A percentile compares a stretch with the other conserved stretches of the same genome.
Evolutionary conservation across 2,888 invertebrate species (phyloP).

Genomic region (Epirrhoe alternata): DNA sequence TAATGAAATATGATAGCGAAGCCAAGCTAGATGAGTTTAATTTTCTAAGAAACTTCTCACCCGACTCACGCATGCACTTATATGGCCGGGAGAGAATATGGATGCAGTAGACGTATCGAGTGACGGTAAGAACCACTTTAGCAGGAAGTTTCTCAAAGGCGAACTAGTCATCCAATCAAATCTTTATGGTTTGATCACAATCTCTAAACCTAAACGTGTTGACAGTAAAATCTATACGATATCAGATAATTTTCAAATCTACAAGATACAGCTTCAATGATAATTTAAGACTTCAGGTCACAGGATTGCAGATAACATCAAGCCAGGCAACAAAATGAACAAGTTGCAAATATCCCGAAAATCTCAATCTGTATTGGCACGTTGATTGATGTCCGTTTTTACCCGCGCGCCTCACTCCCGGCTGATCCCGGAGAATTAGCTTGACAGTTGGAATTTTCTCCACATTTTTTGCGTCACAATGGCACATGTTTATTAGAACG

Average conservation of each 20-base stretch:
- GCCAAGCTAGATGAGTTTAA: conserved; percentile 16
- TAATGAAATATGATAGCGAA: conserved; percentile 18
- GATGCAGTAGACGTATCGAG: conserved; percentile 26
- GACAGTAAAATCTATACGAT: neutral
- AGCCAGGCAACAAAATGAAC: conserved; percentile 10
- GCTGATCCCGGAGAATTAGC: conserved; percentile 77
- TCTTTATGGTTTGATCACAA: neutral
- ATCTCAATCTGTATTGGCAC: conserved; percentile 58
- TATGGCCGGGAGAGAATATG: conserved; percentile 26
- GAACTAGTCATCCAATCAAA: conserved; percentile 5
- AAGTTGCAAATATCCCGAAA: conserved; percentile 59
- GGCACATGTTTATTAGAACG: conserved; percentile 75
- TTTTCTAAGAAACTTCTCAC: conserved; percentile 32
- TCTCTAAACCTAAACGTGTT: neutral
- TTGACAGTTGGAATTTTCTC: conserved; percentile 79
- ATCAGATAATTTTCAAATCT: no score
- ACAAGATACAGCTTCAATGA: no score
- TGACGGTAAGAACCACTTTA: conserved; percentile 25
- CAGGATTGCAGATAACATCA: conserved; percentile 7
- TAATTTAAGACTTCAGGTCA: neutral
- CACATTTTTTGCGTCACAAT: conserved; percentile 72
- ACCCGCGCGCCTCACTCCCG: conserved; percentile 67
- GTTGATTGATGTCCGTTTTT: conserved; percentile 80
- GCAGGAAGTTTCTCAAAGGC: conserved; percentile 8
- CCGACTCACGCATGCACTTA: conserved; percentile 21